A percentile compares a stretch with the other conserved stretches of the same genome.
Evolutionary conservation across 2,113 vertebrate genomes (phyloP).

Genomic region (Scalopus aquaticus): DNA sequence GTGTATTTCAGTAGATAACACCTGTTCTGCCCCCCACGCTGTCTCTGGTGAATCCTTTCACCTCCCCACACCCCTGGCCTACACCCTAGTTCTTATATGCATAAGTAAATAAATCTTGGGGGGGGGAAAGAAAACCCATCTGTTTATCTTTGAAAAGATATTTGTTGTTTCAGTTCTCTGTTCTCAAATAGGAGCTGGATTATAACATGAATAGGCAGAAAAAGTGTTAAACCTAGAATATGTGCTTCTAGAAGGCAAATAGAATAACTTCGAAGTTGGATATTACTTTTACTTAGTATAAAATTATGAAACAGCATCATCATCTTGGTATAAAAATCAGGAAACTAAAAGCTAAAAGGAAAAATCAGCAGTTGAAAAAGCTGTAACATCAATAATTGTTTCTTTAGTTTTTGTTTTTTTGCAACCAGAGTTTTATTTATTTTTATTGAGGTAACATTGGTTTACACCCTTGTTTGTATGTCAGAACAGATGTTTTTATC

Average conservation of each 20-base stretch:
- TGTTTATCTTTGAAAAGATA: conserved; percentile 36
- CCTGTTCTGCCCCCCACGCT: too few relatives aligned
- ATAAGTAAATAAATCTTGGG: too few relatives aligned
- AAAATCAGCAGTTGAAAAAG: background rate
- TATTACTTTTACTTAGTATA: conserved; percentile 14
- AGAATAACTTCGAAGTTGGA: background rate
- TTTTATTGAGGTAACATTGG: too few relatives aligned
- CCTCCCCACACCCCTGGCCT: too few relatives aligned
- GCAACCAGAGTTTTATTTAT: background rate
- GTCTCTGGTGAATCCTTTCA: too few relatives aligned
- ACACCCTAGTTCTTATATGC: too few relatives aligned
- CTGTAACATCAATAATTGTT: background rate
- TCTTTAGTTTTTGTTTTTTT: background rate
- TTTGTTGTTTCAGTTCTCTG: conserved; percentile 45
- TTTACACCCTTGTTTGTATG: too few relatives aligned
- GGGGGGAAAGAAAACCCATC: too few relatives aligned
- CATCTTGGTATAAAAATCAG: background rate
- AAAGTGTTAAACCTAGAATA: background rate
- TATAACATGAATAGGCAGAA: background rate
- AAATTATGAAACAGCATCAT: conserved; percentile 15
- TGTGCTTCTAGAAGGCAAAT: background rate
- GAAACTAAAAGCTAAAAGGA: conserved; percentile 23
- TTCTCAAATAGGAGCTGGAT: background rate
- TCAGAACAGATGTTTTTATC: too few relatives aligned
- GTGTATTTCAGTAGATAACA: too few relatives aligned